Conservation (phyloP, 2,888 invertebrate genomes). For the Tetheella fluctuosa region DNA sequence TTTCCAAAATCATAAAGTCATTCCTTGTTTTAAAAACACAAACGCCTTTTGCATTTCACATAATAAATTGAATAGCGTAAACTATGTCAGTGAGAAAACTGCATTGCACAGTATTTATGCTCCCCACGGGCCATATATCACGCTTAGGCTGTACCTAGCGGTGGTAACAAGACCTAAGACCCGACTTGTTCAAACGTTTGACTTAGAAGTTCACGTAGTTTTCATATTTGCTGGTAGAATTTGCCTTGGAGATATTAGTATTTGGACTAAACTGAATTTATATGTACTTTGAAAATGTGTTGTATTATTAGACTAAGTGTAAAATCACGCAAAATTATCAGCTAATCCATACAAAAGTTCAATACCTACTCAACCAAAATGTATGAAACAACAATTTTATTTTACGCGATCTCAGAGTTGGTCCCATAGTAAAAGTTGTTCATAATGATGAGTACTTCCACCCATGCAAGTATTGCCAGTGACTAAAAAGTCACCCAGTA, state of each 20-base stretch:
- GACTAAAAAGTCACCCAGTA: no score
- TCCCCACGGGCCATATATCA: constrained; percentile 40
- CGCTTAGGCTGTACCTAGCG: constrained; percentile 29
- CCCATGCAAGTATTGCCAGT: no score
- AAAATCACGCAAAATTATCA: no score
- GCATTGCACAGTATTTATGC: constrained; percentile 41
- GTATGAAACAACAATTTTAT: no score
- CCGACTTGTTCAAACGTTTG: constrained; percentile 21
- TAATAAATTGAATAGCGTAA: constrained; percentile 1
- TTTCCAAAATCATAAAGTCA: not conserved
- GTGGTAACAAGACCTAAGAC: constrained; percentile 29
- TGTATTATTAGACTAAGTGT: no score
- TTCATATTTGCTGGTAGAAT: constrained; percentile 4
- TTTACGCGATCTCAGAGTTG: no score
- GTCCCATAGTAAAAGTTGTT: no score
- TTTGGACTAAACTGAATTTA: not conserved
- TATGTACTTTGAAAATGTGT: not conserved
- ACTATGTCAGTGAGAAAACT: constrained; percentile 38
- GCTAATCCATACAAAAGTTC: no score
- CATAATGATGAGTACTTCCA: no score
- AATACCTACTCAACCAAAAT: no score
- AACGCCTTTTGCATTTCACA: not conserved
- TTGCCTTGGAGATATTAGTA: not conserved
- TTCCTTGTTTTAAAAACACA: not conserved
- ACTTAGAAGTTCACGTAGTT: constrained; percentile 14